Percentiles rank a stretch among this genome's conserved stretches.
Conservation (phyloP, 2,113 vertebrate species). For the Thomomys bottae region DNA sequence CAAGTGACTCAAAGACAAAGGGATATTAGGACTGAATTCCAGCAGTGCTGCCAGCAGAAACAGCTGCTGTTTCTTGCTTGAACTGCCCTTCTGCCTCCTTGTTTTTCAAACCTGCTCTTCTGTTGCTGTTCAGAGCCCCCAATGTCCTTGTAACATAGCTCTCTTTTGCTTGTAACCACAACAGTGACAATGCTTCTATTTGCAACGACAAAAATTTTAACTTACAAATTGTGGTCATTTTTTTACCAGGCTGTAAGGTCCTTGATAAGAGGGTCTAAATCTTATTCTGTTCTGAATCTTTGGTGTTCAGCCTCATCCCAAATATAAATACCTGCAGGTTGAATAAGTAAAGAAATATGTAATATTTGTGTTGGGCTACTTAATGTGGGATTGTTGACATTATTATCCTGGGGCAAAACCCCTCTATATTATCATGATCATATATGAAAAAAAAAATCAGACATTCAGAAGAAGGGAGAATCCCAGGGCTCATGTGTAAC, state of each 20-base stretch:
- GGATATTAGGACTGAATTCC: slow-evolving; percentile 32
- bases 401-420: not conserved
- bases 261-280: not conserved
- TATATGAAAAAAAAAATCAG: not conserved
- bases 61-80: slow-evolving; percentile 17
- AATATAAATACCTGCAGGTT: not conserved
- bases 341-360: not conserved
- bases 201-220: slow-evolving; percentile 24
- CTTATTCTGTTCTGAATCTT: not conserved
- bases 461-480: too few species aligned
- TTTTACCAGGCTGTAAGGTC: not conserved
- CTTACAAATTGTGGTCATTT: slow-evolving; percentile 1
- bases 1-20: slow-evolving; percentile 43
- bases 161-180: slow-evolving; percentile 24
- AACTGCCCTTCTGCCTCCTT: not conserved
- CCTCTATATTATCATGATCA: not conserved
- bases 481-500: not conserved
- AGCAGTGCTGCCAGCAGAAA: not conserved
- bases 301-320: not conserved
- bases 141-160: slow-evolving; percentile 6
- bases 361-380: not conserved
- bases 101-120: not conserved
- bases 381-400: not conserved
- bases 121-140: not conserved
- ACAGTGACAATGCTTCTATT: not conserved